Conservation (phyloP, 2,113 vertebrate species). For the Ochotona curzoniae region DNA sequence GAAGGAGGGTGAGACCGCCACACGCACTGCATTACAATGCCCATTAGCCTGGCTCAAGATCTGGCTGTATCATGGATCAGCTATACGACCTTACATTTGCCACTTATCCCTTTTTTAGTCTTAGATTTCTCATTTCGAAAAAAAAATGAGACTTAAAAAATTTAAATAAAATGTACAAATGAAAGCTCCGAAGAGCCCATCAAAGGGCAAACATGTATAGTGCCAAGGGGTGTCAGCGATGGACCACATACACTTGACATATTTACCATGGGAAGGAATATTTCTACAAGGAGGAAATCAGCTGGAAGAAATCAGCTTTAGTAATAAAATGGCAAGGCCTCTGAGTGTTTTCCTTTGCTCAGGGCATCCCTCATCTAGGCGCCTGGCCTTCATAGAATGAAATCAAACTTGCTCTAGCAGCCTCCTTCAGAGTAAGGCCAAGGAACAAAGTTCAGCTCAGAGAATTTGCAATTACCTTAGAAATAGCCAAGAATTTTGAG, state of each 20-base stretch:
- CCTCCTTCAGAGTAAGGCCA: neutral
- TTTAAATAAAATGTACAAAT: neutral
- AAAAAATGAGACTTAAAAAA: neutral
- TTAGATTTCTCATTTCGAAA: conserved; percentile 26
- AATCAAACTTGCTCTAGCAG: too few species aligned
- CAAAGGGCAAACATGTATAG: neutral
- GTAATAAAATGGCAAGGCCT: neutral
- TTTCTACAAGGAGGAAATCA: neutral
- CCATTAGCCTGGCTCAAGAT: neutral
- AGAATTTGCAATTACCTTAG: neutral
- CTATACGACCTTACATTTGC: neutral
- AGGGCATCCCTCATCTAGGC: neutral
- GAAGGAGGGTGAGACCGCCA: neutral
- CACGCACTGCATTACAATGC: neutral
- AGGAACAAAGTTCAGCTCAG: neutral
- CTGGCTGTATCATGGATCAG: neutral
- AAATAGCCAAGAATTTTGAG: neutral
- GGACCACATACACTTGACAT: neutral
- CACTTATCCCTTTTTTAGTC: neutral
- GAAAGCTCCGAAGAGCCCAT: neutral
- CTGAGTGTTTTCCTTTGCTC: neutral
- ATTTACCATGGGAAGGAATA: neutral
- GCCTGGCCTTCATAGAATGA: neutral
- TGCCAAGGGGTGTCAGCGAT: neutral
- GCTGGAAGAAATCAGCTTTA: neutral